A percentile compares a stretch with the other conserved stretches of the same genome.
phyloP scores from a whole-genome alignment of 1,140 invertebrate genomes.

The Solenopsis fugax region DNA sequence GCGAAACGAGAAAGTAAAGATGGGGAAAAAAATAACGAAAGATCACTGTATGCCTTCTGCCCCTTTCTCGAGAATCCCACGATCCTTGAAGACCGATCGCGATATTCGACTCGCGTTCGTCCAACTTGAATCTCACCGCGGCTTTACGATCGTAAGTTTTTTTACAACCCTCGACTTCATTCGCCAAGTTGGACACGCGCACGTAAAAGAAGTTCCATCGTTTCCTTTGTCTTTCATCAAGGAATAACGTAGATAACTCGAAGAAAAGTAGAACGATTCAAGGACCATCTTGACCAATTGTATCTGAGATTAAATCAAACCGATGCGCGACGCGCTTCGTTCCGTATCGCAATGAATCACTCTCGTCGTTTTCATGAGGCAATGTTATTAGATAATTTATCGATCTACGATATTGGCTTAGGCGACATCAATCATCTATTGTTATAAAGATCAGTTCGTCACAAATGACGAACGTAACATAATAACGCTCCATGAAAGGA shows the following conservation, averaged over 20 bases:
- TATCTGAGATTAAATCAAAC: slow-evolving; percentile 29
- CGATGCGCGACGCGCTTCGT: not conserved
- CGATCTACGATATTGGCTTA: not conserved
- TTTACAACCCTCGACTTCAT: slow-evolving; percentile 42
- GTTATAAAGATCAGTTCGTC: slow-evolving; percentile 1
- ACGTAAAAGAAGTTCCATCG: not conserved
- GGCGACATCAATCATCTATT: slow-evolving; percentile 13
- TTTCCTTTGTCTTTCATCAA: slow-evolving; percentile 8
- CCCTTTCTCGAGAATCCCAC: slow-evolving; percentile 31
- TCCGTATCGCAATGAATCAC: slow-evolving; percentile 15
- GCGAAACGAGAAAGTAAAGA: not conserved
- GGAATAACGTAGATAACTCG: slow-evolving; percentile 8
- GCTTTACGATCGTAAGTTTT: slow-evolving; percentile 61
- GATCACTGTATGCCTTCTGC: not conserved
- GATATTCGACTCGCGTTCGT: slow-evolving; percentile 58
- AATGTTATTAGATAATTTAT: slow-evolving; percentile 19
- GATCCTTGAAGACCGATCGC: slow-evolving; percentile 42
- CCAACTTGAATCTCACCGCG: slow-evolving; percentile 52
- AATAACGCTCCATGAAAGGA: slow-evolving; percentile 49
- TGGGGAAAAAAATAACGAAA: slow-evolving; percentile 24
- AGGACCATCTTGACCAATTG: not conserved
- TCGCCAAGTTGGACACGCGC: slow-evolving; percentile 52
- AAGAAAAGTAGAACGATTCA: not conserved
- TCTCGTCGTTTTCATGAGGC: not conserved
- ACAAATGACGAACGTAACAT: slow-evolving; percentile 37